Conservation (phyloP, 2,113 vertebrate species). For the Saguinus midas region DNA sequence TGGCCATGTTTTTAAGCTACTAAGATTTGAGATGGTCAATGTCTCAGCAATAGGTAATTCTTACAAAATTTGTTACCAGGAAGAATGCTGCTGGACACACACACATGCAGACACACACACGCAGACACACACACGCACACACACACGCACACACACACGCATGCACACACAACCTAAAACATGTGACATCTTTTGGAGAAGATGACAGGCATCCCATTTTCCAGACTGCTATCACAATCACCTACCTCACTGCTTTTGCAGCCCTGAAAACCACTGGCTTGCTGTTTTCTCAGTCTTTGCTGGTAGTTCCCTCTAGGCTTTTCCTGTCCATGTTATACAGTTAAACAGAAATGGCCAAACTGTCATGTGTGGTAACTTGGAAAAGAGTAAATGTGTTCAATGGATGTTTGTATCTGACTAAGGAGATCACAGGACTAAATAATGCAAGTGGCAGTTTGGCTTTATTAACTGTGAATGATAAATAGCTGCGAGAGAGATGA, state of each 20-base stretch:
- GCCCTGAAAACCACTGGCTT: not conserved
- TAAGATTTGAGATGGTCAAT: not conserved
- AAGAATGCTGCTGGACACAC: no score
- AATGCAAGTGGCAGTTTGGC: not conserved
- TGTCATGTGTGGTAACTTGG: not conserved
- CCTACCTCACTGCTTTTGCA: not conserved
- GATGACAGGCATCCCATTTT: not conserved
- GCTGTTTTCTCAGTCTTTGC: not conserved
- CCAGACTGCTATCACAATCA: not conserved
- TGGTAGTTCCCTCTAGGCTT: not conserved
- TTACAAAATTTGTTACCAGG: not conserved
- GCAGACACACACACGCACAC: no score
- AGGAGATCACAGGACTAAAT: not conserved
- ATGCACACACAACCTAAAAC: not conserved
- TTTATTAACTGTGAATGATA: not conserved
- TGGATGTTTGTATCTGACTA: not conserved
- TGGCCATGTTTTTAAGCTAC: not conserved
- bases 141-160: fast-evolving
- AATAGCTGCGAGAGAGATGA: not conserved
- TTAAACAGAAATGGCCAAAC: not conserved
- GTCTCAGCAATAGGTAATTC: not conserved
- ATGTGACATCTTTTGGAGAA: not conserved
- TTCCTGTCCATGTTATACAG: not conserved
- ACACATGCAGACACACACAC: no score
- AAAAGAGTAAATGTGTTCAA: not conserved